These are phyloP conservation scores for Candidula unifasciata DNA, from an alignment of 2,888 invertebrate species.

Conservation along the genomic window DNA sequence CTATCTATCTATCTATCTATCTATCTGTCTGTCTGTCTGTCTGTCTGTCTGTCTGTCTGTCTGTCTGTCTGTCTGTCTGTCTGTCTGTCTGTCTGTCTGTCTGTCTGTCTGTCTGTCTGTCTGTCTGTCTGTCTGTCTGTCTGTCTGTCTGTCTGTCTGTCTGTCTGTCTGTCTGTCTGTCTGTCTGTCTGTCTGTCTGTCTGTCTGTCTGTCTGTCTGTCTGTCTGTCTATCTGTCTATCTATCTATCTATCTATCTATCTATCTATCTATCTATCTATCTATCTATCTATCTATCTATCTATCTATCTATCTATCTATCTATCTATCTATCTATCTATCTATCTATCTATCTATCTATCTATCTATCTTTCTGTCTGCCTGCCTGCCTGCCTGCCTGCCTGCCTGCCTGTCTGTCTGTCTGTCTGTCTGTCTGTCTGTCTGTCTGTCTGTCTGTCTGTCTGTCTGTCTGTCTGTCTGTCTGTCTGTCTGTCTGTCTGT, in stretches of 20 bases:
- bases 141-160: conserved; percentile 32
- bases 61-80: conserved; percentile 8
- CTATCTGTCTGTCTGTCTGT: neutral
- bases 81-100: conserved; percentile 17
- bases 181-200: conserved; percentile 11
- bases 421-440: neutral
- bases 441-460: neutral
- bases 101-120: conserved; percentile 35
- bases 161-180: neutral
- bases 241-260: neutral
- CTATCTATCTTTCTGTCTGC: neutral
- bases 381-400: neutral
- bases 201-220: neutral
- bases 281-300: too few species aligned
- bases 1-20: neutral
- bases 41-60: neutral
- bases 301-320: too few species aligned
- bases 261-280: conserved; percentile 25
- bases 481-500: neutral
- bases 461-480: too few species aligned
- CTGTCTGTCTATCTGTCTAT: too few species aligned
- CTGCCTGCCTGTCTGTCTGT: neutral
- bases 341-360: neutral
- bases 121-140: conserved; percentile 38
- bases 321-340: neutral